Base-by-base conservation (phyloP, 2,113 vertebrate genomes). In the Myocastor coypus region DNA sequence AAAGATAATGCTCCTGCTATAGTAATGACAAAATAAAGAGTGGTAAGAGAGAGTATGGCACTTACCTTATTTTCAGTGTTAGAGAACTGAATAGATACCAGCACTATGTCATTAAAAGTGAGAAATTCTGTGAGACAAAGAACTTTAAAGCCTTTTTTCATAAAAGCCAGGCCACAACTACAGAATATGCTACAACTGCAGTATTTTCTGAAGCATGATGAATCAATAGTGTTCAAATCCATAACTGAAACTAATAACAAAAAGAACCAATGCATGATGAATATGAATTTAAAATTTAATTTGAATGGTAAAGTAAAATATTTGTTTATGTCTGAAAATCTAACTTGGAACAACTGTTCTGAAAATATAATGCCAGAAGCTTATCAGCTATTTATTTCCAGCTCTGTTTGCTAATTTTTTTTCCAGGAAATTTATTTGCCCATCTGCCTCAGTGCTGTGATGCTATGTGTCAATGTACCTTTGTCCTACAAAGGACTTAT, bases 281-380 rank as follows among this genome's bases (percentile, higher is more conserved):
- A 61, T 52, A 42, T 69, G 42, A 91, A 81, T 89, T 86, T 94
- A 20, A 83, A 94, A 61, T 50, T 26, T 57, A 94, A 78, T 84
- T 52, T 63, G 24, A 89, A 81, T 14, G 83, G 80, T 19, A 66
- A 95, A 82, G 55, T n/a, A 73, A 95, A 91, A 68, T 59, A 81
- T 64, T 83, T 37, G 85, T 94, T 94, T 84, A 57, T 77, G 84
- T 40, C 50, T 89, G 94, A 83, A 73, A 95, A 46, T 52, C 42
- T 94, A 9, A 71, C 57, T 34, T 68, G 42, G 66, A 92, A 80
- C 7, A 83, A 61, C 63, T 89, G 42, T 64, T 69, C 89, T 95
- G 63, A 94, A 93, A 88, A 91, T 59, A 59, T 94, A 91, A 77
- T 37, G 40, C 19, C 59, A 84, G 61, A 42, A 71, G 20, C 69